Base-by-base conservation (phyloP, 2,888 invertebrate genomes). In the Sarcophaga rosellei region DNA sequence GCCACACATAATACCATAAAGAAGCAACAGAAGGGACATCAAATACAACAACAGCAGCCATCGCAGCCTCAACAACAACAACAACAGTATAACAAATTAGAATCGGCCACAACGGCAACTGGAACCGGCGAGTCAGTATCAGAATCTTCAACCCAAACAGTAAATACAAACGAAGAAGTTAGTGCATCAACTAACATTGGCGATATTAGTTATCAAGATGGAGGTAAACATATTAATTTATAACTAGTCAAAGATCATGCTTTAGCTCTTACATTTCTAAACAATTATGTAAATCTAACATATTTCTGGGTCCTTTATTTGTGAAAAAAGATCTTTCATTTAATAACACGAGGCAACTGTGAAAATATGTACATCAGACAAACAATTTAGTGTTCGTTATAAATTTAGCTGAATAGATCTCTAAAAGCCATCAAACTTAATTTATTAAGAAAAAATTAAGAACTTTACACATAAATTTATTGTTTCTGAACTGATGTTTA, bases 91-190 rank as follows among this genome's bases (percentile, higher is more conserved):
- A 83, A 77, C 62, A 63, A 84, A 11, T 53, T 77, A 44, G 85
- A 85, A 15, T 70, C 84, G 11, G 63, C 75, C 66, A 61, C 74
- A 53, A 63, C 74, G 21, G 68, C 47, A 65, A 15, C 45, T 17
- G 73, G 23, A 53, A 61, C 73, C 1, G 87, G 88, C n/a, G 91
- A 91, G 68, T 88, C 89, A 23, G 88, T 90, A 66, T 89, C 90
- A 4, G 91, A 91, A 84, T 90, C 90, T 75, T 90, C 90, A 25
- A 90, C 90, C 10, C 91, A 91, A 88, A 91, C 90, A 45, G 81
- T 89, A 61, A 88, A 90, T 44, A 81, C 85, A 35, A 73, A 69
- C 53, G 81, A 86, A 23, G 88, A 88, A 10, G 62, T 63, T 45
- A 87, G 59, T 35, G 35, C 84, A 25, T 69, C 79, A 17, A 85